Evolutionary conservation across 2,113 vertebrate genomes (phyloP).

Genomic region (Gracilinanus agilis): DNA sequence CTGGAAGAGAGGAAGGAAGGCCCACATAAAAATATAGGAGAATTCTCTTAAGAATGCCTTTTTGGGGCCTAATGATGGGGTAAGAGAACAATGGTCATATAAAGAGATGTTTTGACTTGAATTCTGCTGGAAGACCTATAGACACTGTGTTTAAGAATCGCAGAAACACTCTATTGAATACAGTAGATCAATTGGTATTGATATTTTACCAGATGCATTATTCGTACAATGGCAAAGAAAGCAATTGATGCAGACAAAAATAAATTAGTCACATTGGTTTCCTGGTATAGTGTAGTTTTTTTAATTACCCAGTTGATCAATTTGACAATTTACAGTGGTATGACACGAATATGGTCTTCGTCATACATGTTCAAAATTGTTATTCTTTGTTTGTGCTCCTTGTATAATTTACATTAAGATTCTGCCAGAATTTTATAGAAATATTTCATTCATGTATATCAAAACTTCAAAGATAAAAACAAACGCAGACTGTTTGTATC

Average conservation of each 20-base stretch:
- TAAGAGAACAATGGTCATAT: rapidly evolving
- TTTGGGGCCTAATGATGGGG: rapidly evolving
- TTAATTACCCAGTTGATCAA: background rate
- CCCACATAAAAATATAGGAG: background rate
- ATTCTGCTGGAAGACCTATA: background rate
- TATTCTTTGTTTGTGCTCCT: no score
- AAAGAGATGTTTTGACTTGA: background rate
- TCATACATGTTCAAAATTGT: background rate
- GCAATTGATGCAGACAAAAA: background rate
- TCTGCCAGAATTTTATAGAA: background rate
- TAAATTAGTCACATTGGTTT: rapidly evolving
- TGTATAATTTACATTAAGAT: rapidly evolving
- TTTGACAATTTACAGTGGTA: no score
- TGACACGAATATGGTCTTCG: background rate
- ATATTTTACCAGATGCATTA: background rate
- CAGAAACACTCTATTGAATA: background rate
- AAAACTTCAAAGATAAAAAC: background rate
- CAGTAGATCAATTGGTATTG: rapidly evolving
- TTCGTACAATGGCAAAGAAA: background rate
- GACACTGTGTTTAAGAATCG: background rate
- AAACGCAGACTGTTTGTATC: background rate
- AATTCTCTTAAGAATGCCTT: background rate
- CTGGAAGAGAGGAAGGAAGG: rapidly evolving
- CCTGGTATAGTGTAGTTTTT: rapidly evolving
- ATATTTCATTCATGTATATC: background rate